Percentiles rank a stretch among this genome's conserved stretches.
phyloP scores from a whole-genome alignment of 2,888 invertebrate species.

The Acronicta leporina region DNA sequence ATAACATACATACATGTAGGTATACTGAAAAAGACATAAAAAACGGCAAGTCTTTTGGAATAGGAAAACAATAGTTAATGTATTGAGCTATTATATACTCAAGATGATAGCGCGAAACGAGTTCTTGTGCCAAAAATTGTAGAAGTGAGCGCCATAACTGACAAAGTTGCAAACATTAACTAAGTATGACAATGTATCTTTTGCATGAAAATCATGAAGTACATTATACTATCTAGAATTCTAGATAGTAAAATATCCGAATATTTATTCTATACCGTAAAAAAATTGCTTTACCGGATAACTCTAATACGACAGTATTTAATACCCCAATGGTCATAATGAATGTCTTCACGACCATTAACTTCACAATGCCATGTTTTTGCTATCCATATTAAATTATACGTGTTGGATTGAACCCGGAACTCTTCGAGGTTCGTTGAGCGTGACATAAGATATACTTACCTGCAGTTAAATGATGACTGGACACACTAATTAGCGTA shows the following conservation, averaged over 20 bases:
- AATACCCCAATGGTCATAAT: constrained; percentile 5
- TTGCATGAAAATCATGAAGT: too few species aligned
- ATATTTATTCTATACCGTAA: too few species aligned
- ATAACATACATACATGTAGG: neutral
- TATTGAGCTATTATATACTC: neutral
- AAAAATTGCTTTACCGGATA: too few species aligned
- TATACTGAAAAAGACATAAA: neutral
- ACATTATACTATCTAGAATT: too few species aligned
- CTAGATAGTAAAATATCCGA: too few species aligned
- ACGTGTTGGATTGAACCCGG: constrained; percentile 31
- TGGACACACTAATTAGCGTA: constrained; percentile 32
- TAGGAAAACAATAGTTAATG: constrained; percentile 14
- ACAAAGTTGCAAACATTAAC: too few species aligned
- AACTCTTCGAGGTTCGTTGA: constrained; percentile 35
- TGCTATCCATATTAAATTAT: constrained; percentile 27
- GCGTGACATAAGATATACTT: constrained; percentile 44
- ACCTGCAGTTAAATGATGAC: constrained; percentile 11
- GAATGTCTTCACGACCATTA: constrained; percentile 20
- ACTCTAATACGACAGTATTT: neutral
- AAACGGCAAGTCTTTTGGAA: neutral
- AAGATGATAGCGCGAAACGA: neutral
- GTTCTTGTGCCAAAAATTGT: neutral
- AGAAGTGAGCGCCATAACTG: neutral
- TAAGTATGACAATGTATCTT: too few species aligned
- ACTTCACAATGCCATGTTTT: constrained; percentile 20